These are phyloP conservation scores for Phylloscopus trochilus DNA, from an alignment of 2,113 vertebrate species.

Conservation along the genomic window DNA sequence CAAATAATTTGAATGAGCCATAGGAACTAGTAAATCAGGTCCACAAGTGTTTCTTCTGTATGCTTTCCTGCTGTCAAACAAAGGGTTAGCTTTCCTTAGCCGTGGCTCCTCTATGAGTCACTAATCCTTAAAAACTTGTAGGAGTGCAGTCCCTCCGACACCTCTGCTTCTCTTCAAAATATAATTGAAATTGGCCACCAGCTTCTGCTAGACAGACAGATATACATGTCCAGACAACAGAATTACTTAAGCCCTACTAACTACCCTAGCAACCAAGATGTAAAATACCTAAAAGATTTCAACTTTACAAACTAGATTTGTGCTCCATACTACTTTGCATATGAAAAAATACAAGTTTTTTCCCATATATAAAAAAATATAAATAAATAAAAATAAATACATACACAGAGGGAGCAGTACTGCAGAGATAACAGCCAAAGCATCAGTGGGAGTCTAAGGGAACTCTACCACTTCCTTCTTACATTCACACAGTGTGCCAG, in stretches of 20 bases:
- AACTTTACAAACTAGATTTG: background rate
- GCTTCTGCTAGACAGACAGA: background rate
- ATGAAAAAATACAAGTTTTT: background rate
- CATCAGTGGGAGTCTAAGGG: background rate
- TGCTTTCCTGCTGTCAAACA: background rate
- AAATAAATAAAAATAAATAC: background rate
- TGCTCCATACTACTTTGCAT: background rate
- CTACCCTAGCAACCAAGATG: background rate
- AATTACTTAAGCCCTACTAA: background rate
- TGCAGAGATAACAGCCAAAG: background rate
- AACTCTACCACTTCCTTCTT: background rate
- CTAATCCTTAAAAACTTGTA: background rate
- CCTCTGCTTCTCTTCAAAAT: background rate
- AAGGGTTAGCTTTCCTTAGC: background rate
- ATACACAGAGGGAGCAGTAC: background rate
- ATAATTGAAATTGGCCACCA: background rate
- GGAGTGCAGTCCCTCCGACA: background rate
- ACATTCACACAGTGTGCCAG: background rate
- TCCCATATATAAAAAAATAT: too few relatives aligned
- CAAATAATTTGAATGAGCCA: background rate
- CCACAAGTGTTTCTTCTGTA: background rate
- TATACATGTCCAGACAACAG: background rate
- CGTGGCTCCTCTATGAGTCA: background rate
- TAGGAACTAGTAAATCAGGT: background rate
- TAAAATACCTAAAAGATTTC: background rate